Percentiles rank a stretch among this genome's conserved stretches.
Evolutionary conservation across 2,797 vertebrate genomes (phyloP).

Genomic region (Gymnothorax javanicus): DNA sequence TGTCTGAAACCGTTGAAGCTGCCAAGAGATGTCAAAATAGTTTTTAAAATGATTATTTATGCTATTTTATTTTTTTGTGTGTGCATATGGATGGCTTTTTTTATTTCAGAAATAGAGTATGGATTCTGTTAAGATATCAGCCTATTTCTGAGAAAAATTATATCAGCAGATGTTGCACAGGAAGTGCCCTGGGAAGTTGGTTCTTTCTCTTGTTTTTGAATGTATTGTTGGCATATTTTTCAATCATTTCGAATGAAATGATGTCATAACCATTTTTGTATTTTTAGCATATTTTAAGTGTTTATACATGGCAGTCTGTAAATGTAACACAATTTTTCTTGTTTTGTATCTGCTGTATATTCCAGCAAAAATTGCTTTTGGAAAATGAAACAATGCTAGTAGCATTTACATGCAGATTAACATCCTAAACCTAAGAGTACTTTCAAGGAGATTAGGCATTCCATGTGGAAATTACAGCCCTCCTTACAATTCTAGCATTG

Average conservation of each 20-base stretch:
- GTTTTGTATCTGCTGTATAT: neutral
- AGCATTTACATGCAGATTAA: too few species aligned
- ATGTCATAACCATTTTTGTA: conserved; percentile 51
- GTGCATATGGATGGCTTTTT: conserved; percentile 20
- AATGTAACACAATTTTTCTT: too few species aligned
- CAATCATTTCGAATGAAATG: conserved; percentile 54
- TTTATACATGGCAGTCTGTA: conserved; percentile 1
- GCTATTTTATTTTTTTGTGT: conserved; percentile 6
- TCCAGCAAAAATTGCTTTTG: neutral
- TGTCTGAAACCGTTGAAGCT: conserved; percentile 37
- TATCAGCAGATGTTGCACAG: conserved; percentile 48
- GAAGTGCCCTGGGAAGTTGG: conserved; percentile 59
- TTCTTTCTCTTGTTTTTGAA: conserved; percentile 57
- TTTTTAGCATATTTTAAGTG: conserved; percentile 22
- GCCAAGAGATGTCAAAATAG: conserved; percentile 37
- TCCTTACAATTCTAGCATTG: too few species aligned
- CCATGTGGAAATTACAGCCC: too few species aligned
- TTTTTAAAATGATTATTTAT: conserved; percentile 28
- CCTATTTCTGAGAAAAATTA: conserved; percentile 30
- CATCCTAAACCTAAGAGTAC: too few species aligned
- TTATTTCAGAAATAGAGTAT: neutral
- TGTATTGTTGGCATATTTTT: conserved; percentile 44
- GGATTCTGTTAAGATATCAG: conserved; percentile 32
- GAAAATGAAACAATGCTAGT: neutral
- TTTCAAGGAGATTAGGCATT: too few species aligned